Evolutionary conservation across 2,113 vertebrate genomes (phyloP), one percentile per base, ranked within the genome.

Genomic region (Onychorhynchus coronatus): DNA sequence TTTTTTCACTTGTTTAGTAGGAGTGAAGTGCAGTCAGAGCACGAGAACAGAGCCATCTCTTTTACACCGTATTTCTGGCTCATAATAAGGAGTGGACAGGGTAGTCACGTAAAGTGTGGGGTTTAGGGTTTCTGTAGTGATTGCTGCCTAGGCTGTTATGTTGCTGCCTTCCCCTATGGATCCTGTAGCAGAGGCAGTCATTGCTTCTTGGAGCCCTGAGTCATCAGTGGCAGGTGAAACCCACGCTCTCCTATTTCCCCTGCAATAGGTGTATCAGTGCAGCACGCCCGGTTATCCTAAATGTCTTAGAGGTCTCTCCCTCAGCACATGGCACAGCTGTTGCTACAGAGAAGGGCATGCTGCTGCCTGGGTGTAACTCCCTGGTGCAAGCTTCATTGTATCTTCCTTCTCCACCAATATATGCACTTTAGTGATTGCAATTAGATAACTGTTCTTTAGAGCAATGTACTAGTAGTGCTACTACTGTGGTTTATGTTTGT

Each of bases 21-120:
- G 73, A 96, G 68, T 84, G 79, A 84, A 92, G 47, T 59, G 28
- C 70, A 93, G 76, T 95, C 75, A 94, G 78, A 93, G 70, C 76
- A 30, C 81, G 73, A 91, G 85, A 91, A 82, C 61, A 76, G 79
- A 91, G 47, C 77, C 52, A 27, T 73, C 22, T 89, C 12, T 73
- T 83, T 58, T 49, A 84, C 27, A 2, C 84, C 28, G 7, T 56
- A 24, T 81, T 77, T 65, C 59, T 84, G 41, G 37, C 31, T 76
- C 59, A 12, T 8, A 13, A 35, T 33, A 14, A 2, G 73, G 56
- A 84, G 16, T 0, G 1, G 72, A 20, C 49, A 76, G 50, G 41
- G 42, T 21, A 77, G 55, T 70, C 67, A 56, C 0, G 0, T 42
- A 12, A 35, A 23, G 3, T 67, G 42, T 85, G 74, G 50, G 33